Evolutionary conservation across 35 echinoderm and acorn worm genomes (phyloP), one percentile per base, ranked within the genome.

Genomic region (Ophioderma brevispina): DNA sequence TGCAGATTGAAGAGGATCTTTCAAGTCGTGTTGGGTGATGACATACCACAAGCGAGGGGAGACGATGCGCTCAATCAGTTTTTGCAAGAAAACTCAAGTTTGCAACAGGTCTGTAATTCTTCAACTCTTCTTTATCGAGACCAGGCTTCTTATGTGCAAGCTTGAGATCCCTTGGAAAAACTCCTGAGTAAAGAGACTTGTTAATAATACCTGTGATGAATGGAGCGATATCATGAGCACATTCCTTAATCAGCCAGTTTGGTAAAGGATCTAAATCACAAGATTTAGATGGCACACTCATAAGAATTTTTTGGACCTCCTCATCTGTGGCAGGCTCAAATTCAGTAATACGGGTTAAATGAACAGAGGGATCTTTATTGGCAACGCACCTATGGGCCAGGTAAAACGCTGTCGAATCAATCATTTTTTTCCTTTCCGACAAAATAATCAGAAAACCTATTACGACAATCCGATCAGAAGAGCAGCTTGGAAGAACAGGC

Each of bases 51-150:
- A 55, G 40, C 85, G 93, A 78, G 64, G 77, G 31, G 39, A 84
- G 21, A 87, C 49, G 25, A 89, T 39, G 11, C 64, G 85, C 84
- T 93, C 91, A 82, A 93, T 76, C 90, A 94, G 76, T 75, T 91
- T 91, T n/a, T 0, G 50, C 78, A 49, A 91, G 37, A 42, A 87
- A 95, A 84, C 89, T 91, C 32, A 95, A 89, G 78, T 91, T 95
- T 23, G 92, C 85, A 78, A 95, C 88, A 55, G 93, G 89, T 41
- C 93, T 89, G n/a, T 70, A 95, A 64, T 83, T 95, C 75, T 84
- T 41, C 64, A 95, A 90, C 23, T 87, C 88, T 21, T 95, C 8
- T 32, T 55, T 81, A 56, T 95, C 93, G 5, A 95, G 83, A 43
- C 81, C 38, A 13, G 93, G 19, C 36, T 91, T 91, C 34, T 95